These are phyloP conservation scores for Notodromas monacha DNA, from an alignment of 2,888 invertebrate genomes.

Conservation along the genomic window DNA sequence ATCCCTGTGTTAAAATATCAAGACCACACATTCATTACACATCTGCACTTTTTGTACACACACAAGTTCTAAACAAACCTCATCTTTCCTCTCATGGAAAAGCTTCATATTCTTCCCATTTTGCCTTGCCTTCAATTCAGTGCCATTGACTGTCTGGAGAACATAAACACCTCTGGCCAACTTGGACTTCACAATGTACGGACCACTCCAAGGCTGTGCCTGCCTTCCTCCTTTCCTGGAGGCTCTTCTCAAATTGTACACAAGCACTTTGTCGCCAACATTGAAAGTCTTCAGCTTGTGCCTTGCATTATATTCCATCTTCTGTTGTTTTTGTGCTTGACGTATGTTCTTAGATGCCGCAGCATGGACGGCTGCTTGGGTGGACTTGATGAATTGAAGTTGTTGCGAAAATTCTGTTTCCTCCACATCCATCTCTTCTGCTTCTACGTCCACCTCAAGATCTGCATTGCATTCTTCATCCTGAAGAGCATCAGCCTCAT, in stretches of 20 bases:
- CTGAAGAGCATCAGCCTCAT: neutral
- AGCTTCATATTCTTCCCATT: too few species aligned
- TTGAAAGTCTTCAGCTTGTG: conserved; percentile 1
- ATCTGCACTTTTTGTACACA: too few species aligned
- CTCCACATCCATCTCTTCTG: neutral
- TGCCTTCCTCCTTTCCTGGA: neutral
- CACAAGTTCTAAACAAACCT: too few species aligned
- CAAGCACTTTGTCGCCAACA: neutral
- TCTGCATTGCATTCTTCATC: conserved; percentile 1
- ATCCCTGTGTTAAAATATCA: too few species aligned
- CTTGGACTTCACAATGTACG: conserved; percentile 1
- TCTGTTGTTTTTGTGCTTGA: neutral
- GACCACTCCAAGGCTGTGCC: neutral
- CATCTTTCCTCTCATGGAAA: too few species aligned
- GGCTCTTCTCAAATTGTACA: neutral
- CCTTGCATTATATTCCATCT: neutral
- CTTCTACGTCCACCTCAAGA: neutral
- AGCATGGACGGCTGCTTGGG: neutral
- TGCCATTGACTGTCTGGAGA: too few species aligned
- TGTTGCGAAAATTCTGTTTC: too few species aligned
- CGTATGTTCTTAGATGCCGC: neutral
- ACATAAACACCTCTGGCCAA: too few species aligned
- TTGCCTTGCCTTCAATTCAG: too few species aligned
- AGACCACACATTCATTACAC: too few species aligned
- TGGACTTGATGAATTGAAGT: neutral